These are phyloP conservation scores for Asobara japonica DNA, from an alignment of 1,140 invertebrate species.

Conservation along the genomic window DNA sequence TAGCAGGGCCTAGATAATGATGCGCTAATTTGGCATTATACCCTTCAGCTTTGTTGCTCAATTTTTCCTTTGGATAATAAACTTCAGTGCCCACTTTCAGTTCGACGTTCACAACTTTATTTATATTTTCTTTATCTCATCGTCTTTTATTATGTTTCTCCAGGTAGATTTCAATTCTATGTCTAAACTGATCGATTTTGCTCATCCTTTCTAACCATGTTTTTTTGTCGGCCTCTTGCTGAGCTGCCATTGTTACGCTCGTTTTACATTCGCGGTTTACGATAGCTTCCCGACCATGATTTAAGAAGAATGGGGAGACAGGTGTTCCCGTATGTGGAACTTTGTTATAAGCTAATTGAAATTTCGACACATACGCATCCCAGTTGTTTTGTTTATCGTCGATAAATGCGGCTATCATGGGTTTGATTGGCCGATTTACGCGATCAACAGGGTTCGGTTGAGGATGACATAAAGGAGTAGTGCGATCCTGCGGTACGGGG, in stretches of 20 bases:
- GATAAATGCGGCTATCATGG: slow-evolving; percentile 24
- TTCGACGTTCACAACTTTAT: background rate
- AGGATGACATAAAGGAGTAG: slow-evolving; percentile 19
- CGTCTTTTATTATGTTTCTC: slow-evolving; percentile 5
- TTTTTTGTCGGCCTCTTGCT: background rate
- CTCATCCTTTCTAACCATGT: slow-evolving; percentile 8
- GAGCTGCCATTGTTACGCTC: background rate
- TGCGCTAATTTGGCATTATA: background rate
- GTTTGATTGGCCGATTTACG: slow-evolving; percentile 22
- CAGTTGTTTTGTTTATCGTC: slow-evolving; percentile 21
- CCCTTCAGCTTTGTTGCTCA: slow-evolving; percentile 18
- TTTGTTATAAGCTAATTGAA: slow-evolving; percentile 32
- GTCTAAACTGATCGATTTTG: slow-evolving; percentile 26
- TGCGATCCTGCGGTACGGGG: slow-evolving; percentile 24
- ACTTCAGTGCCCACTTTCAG: slow-evolving; percentile 29
- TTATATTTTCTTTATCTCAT: slow-evolving; percentile 17
- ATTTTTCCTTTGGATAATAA: slow-evolving; percentile 31
- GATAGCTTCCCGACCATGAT: slow-evolving; percentile 20
- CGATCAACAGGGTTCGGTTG: slow-evolving; percentile 22
- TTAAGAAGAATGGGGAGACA: slow-evolving; percentile 28
- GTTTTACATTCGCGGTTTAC: background rate
- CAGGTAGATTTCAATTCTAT: slow-evolving; percentile 29
- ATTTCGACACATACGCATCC: slow-evolving; percentile 12
- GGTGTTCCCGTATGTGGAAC: slow-evolving; percentile 26
- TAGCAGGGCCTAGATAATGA: slow-evolving; percentile 28